phyloP scores from a whole-genome alignment of 2,797 vertebrate species.

The Scolopax bukidnonensis region DNA sequence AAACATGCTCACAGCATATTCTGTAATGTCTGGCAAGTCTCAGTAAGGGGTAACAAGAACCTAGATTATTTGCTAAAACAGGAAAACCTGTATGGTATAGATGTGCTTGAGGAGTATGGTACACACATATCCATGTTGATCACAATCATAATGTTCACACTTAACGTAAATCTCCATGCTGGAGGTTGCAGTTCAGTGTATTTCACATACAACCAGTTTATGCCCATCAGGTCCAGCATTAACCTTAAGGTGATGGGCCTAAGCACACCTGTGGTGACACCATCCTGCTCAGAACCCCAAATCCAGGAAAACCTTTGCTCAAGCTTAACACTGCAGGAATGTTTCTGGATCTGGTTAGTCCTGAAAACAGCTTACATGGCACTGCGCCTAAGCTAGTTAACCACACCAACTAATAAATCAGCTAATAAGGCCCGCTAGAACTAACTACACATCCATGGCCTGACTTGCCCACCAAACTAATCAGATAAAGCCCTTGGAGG shows the following conservation, averaged over 20 bases:
- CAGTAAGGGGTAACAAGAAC: background rate
- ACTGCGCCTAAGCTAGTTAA: background rate
- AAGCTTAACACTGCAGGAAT: background rate
- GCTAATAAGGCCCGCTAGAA: slow-evolving; percentile 2
- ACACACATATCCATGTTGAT: background rate
- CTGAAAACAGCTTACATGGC: background rate
- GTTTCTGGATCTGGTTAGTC: background rate
- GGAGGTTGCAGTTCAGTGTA: background rate
- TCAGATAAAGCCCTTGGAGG: background rate
- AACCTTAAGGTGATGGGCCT: background rate
- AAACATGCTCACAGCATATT: background rate
- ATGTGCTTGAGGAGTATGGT: background rate
- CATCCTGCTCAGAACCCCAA: background rate
- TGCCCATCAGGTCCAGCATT: background rate
- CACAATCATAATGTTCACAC: background rate
- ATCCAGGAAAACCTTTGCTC: background rate
- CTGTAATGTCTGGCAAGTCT: background rate
- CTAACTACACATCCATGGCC: background rate
- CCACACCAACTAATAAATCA: background rate
- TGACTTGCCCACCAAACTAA: background rate
- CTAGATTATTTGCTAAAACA: background rate
- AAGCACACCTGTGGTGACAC: background rate
- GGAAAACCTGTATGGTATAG: background rate
- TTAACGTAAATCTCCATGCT: background rate
- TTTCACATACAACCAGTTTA: background rate